Percentiles rank a stretch among this genome's conserved stretches.
Conservation (phyloP, 2,797 vertebrate species). For the Nyctalus aviator region DNA sequence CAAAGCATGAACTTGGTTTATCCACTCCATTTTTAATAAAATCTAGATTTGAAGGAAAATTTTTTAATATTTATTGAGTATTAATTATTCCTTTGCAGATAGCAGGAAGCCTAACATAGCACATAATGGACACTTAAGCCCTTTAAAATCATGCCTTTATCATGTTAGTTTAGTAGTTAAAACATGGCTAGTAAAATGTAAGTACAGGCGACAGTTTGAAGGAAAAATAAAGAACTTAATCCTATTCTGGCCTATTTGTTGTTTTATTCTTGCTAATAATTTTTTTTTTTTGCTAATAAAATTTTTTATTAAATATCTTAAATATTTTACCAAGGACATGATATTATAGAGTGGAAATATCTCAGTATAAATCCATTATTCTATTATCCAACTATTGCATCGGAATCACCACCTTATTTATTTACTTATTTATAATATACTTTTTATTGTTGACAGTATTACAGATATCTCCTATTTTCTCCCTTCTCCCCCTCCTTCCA, state of each 20-base stretch:
- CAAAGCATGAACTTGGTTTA: background rate
- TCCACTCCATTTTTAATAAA: conserved; percentile 4
- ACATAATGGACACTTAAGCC: background rate
- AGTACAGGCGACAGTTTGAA: no score
- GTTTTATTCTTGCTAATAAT: background rate
- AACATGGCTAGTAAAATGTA: background rate
- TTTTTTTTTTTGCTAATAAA: background rate
- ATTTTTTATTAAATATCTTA: background rate
- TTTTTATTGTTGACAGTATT: no score
- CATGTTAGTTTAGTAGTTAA: background rate
- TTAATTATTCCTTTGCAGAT: background rate
- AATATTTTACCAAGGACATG: background rate
- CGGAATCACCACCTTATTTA: background rate
- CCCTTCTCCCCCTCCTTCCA: no score
- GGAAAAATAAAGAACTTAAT: background rate
- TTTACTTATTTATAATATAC: no score
- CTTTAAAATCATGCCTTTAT: background rate
- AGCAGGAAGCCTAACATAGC: background rate
- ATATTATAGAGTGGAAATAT: background rate
- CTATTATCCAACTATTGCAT: background rate
- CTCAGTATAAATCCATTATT: background rate
- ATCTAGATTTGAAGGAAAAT: background rate
- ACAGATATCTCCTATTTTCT: no score
- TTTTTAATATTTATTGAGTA: background rate
- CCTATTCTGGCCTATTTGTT: background rate